phyloP scores from a whole-genome alignment of 2,113 vertebrate genomes.

The Oncorhynchus clarkii region DNA sequence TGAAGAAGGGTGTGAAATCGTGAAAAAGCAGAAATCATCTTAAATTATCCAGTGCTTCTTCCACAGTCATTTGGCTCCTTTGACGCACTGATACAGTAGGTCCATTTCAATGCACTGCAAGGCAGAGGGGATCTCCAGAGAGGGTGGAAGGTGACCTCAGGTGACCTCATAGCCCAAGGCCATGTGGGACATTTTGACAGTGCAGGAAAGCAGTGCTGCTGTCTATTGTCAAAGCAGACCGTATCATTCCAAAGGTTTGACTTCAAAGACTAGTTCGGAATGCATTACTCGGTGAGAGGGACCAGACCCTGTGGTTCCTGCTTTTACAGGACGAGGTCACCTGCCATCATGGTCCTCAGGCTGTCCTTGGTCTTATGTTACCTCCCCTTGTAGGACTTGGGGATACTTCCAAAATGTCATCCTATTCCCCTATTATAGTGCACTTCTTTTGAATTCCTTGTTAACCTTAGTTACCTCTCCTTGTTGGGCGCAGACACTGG shows the following conservation, averaged over 20 bases:
- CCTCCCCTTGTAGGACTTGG: neutral
- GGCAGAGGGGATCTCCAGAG: neutral
- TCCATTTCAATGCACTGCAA: constrained; percentile 1
- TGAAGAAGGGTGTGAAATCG: neutral
- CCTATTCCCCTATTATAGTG: neutral
- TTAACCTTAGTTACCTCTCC: neutral
- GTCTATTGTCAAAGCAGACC: neutral
- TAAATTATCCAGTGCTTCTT: constrained; percentile 52
- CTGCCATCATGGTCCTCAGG: neutral
- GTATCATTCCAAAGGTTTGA: neutral
- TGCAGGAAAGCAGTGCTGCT: neutral
- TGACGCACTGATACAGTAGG: neutral
- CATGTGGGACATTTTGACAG: neutral
- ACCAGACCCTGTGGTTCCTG: neutral
- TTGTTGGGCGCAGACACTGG: constrained; percentile 7
- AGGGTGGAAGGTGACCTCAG: neutral
- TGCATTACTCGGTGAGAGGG: neutral
- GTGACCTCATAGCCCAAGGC: neutral
- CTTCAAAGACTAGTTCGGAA: neutral
- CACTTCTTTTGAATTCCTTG: neutral
- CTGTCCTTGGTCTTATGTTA: neutral
- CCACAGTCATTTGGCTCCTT: constrained; percentile 2
- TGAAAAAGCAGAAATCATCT: neutral
- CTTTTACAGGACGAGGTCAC: neutral
- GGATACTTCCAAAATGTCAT: too few species aligned